These are phyloP conservation scores for Thymelicus acteon DNA, from an alignment of 2,888 invertebrate genomes.

Conservation along the genomic window DNA sequence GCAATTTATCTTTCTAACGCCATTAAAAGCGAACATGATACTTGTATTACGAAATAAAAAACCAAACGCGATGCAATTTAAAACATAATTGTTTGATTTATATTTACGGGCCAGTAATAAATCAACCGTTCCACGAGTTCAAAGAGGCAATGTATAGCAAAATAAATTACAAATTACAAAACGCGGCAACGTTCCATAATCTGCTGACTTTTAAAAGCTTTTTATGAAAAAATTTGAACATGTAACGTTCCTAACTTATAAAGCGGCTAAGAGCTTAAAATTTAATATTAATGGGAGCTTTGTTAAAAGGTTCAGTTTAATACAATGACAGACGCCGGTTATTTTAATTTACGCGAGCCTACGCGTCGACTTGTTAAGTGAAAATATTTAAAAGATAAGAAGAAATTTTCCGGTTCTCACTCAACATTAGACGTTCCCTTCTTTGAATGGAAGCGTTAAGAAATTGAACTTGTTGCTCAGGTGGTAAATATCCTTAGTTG, in stretches of 20 bases:
- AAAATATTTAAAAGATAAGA: slow-evolving; percentile 14
- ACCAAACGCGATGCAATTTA: not conserved
- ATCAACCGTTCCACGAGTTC: not conserved
- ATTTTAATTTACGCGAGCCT: slow-evolving; percentile 20
- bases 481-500: not conserved
- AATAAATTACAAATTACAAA: slow-evolving; percentile 16
- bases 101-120: slow-evolving; percentile 5
- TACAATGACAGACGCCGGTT: slow-evolving; percentile 15
- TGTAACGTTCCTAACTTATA: slow-evolving; percentile 11
- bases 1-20: not conserved
- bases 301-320: slow-evolving; percentile 31
- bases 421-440: slow-evolving; percentile 6
- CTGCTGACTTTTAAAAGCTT: slow-evolving; percentile 10
- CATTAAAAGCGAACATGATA: not conserved
- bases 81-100: slow-evolving; percentile 26
- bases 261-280: slow-evolving; percentile 26
- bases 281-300: slow-evolving; percentile 26
- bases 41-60: not conserved
- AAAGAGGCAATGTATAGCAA: slow-evolving; percentile 6
- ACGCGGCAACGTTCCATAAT: slow-evolving; percentile 7
- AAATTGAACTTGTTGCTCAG: not conserved
- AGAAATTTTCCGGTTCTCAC: slow-evolving; percentile 22
- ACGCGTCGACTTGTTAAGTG: not conserved
- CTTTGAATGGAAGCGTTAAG: slow-evolving; percentile 7
- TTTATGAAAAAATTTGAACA: slow-evolving; percentile 9